These are phyloP conservation scores for Myoxocephalus aenaeus DNA, from an alignment of 2,797 vertebrate genomes.

Conservation along the genomic window DNA sequence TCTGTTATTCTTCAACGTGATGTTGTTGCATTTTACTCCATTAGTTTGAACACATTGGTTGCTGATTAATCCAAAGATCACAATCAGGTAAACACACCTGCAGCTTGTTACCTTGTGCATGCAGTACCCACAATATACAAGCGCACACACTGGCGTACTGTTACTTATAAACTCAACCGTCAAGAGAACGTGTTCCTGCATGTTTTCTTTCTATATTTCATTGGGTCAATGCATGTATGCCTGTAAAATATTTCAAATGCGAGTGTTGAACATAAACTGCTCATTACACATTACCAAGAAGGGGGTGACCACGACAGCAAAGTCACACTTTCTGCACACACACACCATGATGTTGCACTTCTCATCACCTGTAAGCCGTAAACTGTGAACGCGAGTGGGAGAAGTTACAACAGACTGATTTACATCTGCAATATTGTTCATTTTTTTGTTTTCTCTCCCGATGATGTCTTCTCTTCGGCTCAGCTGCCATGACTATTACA, in stretches of 20 bases:
- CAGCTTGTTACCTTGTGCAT: background rate
- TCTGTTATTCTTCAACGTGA: constrained; percentile 2
- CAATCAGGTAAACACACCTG: background rate
- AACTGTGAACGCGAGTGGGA: background rate
- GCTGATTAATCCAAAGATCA: constrained; percentile 21
- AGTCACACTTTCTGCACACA: constrained; percentile 39
- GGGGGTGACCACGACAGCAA: background rate
- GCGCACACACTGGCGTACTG: background rate
- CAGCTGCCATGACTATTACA: background rate
- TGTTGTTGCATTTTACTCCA: background rate
- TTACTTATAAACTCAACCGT: constrained; percentile 43
- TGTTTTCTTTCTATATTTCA: background rate
- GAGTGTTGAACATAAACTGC: background rate
- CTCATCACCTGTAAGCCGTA: background rate
- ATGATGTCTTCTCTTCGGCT: background rate
- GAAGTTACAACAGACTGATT: background rate
- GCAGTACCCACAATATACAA: background rate
- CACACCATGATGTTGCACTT: constrained; percentile 58
- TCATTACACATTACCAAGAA: constrained; percentile 35
- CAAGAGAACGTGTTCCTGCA: constrained; percentile 2
- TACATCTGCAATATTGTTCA: background rate
- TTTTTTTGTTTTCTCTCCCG: background rate
- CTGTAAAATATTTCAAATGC: background rate
- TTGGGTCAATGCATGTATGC: no score
- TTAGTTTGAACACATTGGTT: background rate